These are phyloP conservation scores for Sebastolobus altivelis DNA, from an alignment of 2,797 vertebrate genomes.

Conservation along the genomic window DNA sequence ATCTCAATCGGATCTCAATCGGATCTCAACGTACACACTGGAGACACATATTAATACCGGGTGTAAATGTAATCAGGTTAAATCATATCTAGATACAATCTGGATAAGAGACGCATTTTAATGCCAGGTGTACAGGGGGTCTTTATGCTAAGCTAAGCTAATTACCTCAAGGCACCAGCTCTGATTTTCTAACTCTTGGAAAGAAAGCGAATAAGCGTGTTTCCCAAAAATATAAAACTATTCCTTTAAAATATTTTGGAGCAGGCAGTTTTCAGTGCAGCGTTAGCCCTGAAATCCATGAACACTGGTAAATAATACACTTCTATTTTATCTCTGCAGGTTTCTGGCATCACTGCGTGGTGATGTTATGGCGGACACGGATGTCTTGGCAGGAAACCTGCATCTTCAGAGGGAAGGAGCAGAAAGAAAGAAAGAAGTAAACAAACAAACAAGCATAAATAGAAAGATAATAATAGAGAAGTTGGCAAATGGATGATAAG, in stretches of 20 bases:
- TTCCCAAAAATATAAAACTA: slow-evolving; percentile 21
- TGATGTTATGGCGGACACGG: slow-evolving; percentile 37
- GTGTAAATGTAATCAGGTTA: too few relatives aligned
- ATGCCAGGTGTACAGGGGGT: background rate
- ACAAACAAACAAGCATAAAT: slow-evolving; percentile 53
- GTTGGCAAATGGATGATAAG: slow-evolving; percentile 58
- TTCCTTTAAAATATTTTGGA: slow-evolving; percentile 6
- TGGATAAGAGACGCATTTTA: background rate
- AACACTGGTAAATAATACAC: slow-evolving; percentile 39
- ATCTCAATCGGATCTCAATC: background rate
- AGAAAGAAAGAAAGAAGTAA: slow-evolving; percentile 46
- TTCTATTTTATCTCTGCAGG: slow-evolving; percentile 62
- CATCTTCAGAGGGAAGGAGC: slow-evolving; percentile 52
- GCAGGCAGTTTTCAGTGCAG: slow-evolving; percentile 2
- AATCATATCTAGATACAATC: too few relatives aligned
- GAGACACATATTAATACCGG: background rate
- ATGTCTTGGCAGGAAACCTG: slow-evolving; percentile 58
- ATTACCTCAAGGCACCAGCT: background rate
- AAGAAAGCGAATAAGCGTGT: slow-evolving; percentile 5
- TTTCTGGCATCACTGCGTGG: slow-evolving; percentile 49
- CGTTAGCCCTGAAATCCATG: slow-evolving; percentile 17
- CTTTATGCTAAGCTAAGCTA: slow-evolving; percentile 31
- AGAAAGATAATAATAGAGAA: slow-evolving; percentile 49
- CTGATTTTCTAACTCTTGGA: background rate
- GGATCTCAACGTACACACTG: background rate